phyloP scores from a whole-genome alignment of 2,888 invertebrate species.

The Scrobipalpa atriplicella region DNA sequence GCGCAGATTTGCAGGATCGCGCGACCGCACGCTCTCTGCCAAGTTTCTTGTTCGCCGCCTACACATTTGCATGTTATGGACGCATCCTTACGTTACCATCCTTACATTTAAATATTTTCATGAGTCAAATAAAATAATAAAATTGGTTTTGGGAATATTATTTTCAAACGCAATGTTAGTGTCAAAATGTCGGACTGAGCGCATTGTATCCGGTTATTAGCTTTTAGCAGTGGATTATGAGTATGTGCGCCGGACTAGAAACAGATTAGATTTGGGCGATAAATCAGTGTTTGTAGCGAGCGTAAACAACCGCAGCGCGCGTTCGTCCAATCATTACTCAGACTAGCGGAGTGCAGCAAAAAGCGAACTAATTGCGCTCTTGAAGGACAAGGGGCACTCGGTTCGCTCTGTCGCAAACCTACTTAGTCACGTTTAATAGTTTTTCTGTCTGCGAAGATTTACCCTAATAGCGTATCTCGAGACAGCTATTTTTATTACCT shows the following conservation, averaged over 20 bases:
- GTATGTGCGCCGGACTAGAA: conserved; percentile 50
- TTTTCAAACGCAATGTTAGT: conserved; percentile 1
- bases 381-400: conserved; percentile 76
- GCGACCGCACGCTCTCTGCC: conserved; percentile 63
- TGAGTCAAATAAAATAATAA: not conserved
- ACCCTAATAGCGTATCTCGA: conserved; percentile 39
- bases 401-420: conserved; percentile 67
- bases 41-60: conserved; percentile 71
- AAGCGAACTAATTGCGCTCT: conserved; percentile 78
- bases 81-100: conserved; percentile 49
- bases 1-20: conserved; percentile 74
- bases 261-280: conserved; percentile 45
- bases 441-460: conserved; percentile 64
- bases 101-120: conserved; percentile 7
- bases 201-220: conserved; percentile 18
- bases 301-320: conserved; percentile 70
- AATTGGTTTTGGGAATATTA: not conserved
- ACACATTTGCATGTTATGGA: conserved; percentile 70
- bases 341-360: conserved; percentile 75
- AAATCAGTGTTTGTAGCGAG: conserved; percentile 74
- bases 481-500: conserved; percentile 45
- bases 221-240: conserved; percentile 25
- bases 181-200: not conserved
- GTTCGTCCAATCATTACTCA: conserved; percentile 75
- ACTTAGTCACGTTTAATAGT: conserved; percentile 79